Conservation (phyloP, 2,888 invertebrate genomes). For the Campoletis raptor region DNA sequence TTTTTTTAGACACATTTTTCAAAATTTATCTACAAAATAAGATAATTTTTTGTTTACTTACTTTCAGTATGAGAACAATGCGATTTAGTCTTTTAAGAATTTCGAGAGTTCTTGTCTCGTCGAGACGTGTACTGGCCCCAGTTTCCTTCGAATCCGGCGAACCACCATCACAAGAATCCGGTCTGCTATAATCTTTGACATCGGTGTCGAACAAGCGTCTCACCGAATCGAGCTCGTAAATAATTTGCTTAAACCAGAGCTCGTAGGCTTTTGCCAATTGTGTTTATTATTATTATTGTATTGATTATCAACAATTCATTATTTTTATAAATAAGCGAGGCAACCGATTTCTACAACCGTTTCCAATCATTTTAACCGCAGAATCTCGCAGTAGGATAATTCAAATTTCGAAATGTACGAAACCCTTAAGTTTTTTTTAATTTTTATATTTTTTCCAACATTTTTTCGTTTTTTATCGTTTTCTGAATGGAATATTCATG, state of each 20-base stretch:
- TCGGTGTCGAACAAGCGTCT: conserved; percentile 89
- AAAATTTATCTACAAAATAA: background rate
- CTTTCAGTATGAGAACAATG: conserved; percentile 96
- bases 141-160: conserved; percentile 54
- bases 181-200: conserved; percentile 70
- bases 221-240: conserved; percentile 98
- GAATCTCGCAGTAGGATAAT: background rate
- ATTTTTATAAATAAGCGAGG: background rate
- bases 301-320: background rate
- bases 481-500: too few relatives aligned
- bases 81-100: conserved; percentile 96
- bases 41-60: conserved; percentile 82
- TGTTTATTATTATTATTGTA: background rate
- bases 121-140: conserved; percentile 81
- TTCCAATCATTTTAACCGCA: background rate
- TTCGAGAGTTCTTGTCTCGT: conserved; percentile 96
- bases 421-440: too few relatives aligned
- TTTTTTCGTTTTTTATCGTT: too few relatives aligned
- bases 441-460: too few relatives aligned
- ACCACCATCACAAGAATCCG: conserved; percentile 65
- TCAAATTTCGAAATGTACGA: background rate
- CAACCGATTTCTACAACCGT: background rate
- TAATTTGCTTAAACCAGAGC: conserved; percentile 99
- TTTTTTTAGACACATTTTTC: background rate
- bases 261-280: conserved; percentile 92